phyloP scores from a whole-genome alignment of 2,888 invertebrate species.

The Drosophila koepferae region DNA sequence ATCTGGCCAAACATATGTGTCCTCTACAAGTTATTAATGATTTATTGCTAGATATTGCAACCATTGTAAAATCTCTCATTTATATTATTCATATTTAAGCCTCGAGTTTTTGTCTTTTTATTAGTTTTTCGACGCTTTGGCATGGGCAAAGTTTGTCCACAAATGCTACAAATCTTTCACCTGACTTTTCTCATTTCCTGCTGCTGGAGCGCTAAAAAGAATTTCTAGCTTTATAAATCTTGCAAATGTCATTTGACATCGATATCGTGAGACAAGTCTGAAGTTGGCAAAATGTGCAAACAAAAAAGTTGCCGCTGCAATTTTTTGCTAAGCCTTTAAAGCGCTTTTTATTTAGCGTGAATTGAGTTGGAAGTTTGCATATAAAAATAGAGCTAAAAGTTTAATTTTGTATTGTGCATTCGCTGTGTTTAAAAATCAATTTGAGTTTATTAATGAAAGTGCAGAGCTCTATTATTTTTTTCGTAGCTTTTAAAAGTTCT shows the following conservation, averaged over 20 bases:
- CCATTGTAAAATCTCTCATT: background rate
- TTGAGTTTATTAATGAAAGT: no score
- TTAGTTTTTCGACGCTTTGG: background rate
- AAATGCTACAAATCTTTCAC: background rate
- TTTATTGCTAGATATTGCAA: slow-evolving; percentile 10
- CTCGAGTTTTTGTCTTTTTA: background rate
- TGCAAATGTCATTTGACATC: background rate
- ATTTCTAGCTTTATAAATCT: background rate
- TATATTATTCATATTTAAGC: background rate
- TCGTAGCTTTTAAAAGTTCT: no score
- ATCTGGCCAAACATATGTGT: background rate
- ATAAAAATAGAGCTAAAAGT: background rate
- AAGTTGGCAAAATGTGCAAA: background rate
- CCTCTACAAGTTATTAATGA: slow-evolving; percentile 4
- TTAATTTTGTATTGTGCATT: background rate
- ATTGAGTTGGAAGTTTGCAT: background rate
- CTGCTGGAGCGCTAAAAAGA: background rate
- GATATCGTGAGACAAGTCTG: background rate
- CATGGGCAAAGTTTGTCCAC: background rate
- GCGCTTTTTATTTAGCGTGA: background rate
- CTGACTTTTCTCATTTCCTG: slow-evolving; percentile 9
- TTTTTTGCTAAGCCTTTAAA: background rate
- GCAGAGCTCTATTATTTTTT: no score
- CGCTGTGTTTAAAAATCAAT: background rate
- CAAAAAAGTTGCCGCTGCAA: background rate